Conservation (phyloP, 2,113 vertebrate genomes). For the Dasyurus viverrinus region DNA sequence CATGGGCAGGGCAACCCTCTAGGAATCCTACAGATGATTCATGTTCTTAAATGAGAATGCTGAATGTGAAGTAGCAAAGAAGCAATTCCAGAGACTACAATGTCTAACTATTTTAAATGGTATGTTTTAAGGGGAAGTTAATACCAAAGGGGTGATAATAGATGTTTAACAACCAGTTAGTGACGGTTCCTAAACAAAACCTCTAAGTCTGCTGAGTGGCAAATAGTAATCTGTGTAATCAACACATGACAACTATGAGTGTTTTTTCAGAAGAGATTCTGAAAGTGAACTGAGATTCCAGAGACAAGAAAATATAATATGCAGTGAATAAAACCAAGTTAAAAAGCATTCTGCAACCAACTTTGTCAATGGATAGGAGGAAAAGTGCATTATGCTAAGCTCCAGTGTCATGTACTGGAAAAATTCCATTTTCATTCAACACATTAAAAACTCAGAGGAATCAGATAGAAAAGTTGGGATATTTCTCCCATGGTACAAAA, state of each 20-base stretch:
- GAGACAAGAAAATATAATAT: constrained; percentile 41
- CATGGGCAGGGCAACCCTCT: constrained; percentile 24
- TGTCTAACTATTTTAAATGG: constrained; percentile 67
- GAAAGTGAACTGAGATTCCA: neutral
- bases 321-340: constrained; percentile 43
- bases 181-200: constrained; percentile 68
- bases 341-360: constrained; percentile 62
- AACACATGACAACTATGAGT: constrained; percentile 69
- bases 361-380: constrained; percentile 57
- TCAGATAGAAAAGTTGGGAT: constrained; percentile 41
- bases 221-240: constrained; percentile 71
- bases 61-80: constrained; percentile 57
- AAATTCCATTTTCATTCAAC: constrained; percentile 66
- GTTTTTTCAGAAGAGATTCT: constrained; percentile 41
- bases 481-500: neutral
- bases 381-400: neutral
- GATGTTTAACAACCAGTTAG: constrained; percentile 76
- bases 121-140: constrained; percentile 76
- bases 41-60: constrained; percentile 47
- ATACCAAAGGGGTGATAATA: constrained; percentile 75
- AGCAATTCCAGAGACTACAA: constrained; percentile 68
- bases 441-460: constrained; percentile 24
- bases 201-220: constrained; percentile 50
- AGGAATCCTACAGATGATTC: constrained; percentile 51
- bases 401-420: constrained; percentile 49